Evolutionary conservation across 2,797 vertebrate genomes (phyloP).

Genomic region (Sebastes matsubarae): DNA sequence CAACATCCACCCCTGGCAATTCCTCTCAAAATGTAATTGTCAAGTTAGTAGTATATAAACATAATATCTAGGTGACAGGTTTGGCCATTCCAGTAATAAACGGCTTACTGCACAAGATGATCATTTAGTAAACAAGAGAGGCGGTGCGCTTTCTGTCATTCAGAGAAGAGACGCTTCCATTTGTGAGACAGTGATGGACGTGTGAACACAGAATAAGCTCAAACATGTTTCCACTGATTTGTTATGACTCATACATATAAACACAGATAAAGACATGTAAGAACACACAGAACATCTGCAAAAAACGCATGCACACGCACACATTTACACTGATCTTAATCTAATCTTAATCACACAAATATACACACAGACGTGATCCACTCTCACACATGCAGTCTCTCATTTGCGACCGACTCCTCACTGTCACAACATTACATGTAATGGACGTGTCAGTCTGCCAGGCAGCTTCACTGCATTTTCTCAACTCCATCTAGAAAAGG

Average conservation of each 20-base stretch:
- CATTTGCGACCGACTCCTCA: constrained; percentile 35
- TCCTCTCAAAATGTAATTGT: not conserved
- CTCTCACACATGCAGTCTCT: constrained; percentile 12
- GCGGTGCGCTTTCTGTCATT: constrained; percentile 20
- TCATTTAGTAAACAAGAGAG: constrained; percentile 20
- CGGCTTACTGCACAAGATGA: not conserved
- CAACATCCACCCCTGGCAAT: not conserved
- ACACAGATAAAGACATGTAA: constrained; percentile 14
- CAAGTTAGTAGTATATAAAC: not conserved
- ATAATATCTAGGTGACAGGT: not conserved
- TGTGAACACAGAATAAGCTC: constrained; percentile 44
- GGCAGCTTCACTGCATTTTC: constrained; percentile 4
- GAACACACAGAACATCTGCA: constrained; percentile 1
- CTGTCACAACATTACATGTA: constrained; percentile 53
- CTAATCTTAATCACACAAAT: not conserved
- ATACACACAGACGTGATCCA: not conserved
- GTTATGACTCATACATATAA: constrained; percentile 47
- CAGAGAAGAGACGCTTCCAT: constrained; percentile 12
- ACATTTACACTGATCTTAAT: not conserved
- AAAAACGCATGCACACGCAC: not conserved
- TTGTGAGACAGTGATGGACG: constrained; percentile 45
- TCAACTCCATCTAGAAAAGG: constrained; percentile 22
- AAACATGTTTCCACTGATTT: constrained; percentile 40
- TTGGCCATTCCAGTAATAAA: constrained; percentile 10
- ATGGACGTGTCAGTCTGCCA: constrained; percentile 32